Percentiles rank a stretch among this genome's conserved stretches.
Conservation (phyloP, 2,888 invertebrate species). For the Timandra comae region DNA sequence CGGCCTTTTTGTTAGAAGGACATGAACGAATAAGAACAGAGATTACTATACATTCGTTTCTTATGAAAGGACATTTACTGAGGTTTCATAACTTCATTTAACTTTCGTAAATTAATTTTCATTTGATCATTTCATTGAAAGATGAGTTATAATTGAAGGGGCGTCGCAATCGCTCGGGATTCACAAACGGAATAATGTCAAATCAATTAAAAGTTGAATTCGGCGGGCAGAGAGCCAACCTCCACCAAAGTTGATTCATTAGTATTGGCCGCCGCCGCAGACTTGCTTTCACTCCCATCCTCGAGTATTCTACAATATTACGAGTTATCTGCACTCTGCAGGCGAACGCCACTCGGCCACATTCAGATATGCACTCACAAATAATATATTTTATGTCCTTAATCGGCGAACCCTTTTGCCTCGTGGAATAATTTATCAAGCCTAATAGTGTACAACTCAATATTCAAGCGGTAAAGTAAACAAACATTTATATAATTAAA, state of each 20-base stretch:
- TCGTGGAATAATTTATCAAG: no score
- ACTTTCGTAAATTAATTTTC: slow-evolving; percentile 69
- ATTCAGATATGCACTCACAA: slow-evolving; percentile 34
- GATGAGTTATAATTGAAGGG: slow-evolving; percentile 69
- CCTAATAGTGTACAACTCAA: no score
- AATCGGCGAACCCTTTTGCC: background rate
- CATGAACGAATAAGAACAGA: no score
- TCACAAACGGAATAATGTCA: slow-evolving; percentile 71
- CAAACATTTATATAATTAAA: no score
- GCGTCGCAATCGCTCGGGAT: slow-evolving; percentile 52
- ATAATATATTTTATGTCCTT: slow-evolving; percentile 30
- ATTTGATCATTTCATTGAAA: slow-evolving; percentile 66
- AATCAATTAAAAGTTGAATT: slow-evolving; percentile 73
- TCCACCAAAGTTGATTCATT: slow-evolving; percentile 60
- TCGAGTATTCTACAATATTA: slow-evolving; percentile 37
- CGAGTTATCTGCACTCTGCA: slow-evolving; percentile 44
- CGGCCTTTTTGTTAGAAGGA: no score
- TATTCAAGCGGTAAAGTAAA: no score
- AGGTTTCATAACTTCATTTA: slow-evolving; percentile 58
- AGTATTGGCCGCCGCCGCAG: slow-evolving; percentile 44
- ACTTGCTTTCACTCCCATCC: slow-evolving; percentile 22
- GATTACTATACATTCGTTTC: no score
- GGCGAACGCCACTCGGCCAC: slow-evolving; percentile 30
- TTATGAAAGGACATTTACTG: slow-evolving; percentile 37
- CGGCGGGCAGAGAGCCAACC: slow-evolving; percentile 55